Evolutionary conservation across 2,113 vertebrate genomes (phyloP).

Genomic region (Stictonetta naevosa): DNA sequence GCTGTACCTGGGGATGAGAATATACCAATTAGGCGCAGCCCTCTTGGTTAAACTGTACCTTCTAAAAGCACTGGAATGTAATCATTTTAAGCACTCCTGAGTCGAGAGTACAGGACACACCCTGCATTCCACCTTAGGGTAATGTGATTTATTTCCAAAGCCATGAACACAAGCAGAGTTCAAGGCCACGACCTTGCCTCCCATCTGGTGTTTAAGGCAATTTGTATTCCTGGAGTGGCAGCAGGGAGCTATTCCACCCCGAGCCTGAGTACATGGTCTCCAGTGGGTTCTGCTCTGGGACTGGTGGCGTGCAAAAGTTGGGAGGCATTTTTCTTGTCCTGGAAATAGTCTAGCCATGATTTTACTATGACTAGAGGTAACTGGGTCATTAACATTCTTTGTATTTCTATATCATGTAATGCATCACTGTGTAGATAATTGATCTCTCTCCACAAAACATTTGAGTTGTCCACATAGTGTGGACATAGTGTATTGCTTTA

Average conservation of each 20-base stretch:
- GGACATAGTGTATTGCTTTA: not conserved
- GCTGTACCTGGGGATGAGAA: slow-evolving; percentile 46
- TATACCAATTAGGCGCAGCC: slow-evolving; percentile 57
- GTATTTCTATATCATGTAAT: slow-evolving; percentile 2
- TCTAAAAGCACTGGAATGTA: slow-evolving; percentile 59
- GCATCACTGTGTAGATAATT: slow-evolving; percentile 33
- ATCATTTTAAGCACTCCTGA: slow-evolving; percentile 56
- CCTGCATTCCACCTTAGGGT: slow-evolving; percentile 59
- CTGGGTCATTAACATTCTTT: slow-evolving; percentile 2
- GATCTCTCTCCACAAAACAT: slow-evolving; percentile 19
- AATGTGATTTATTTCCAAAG: slow-evolving; percentile 63
- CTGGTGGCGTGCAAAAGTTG: not conserved
- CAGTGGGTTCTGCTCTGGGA: not conserved
- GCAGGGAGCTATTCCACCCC: not conserved
- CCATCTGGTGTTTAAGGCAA: not conserved
- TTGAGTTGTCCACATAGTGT: not conserved
- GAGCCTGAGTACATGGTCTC: not conserved
- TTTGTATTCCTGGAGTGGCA: slow-evolving; percentile 41
- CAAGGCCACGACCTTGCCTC: slow-evolving; percentile 50
- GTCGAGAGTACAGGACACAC: slow-evolving; percentile 11
- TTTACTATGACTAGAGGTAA: not conserved
- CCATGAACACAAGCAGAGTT: slow-evolving; percentile 30
- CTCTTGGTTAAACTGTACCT: slow-evolving; percentile 58
- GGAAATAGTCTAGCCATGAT: slow-evolving; percentile 44
- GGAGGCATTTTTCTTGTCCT: slow-evolving; percentile 29